Percentiles rank a stretch among this genome's conserved stretches.
Evolutionary conservation across 2,797 vertebrate genomes (phyloP).

Genomic region (Siniperca scherzeri): DNA sequence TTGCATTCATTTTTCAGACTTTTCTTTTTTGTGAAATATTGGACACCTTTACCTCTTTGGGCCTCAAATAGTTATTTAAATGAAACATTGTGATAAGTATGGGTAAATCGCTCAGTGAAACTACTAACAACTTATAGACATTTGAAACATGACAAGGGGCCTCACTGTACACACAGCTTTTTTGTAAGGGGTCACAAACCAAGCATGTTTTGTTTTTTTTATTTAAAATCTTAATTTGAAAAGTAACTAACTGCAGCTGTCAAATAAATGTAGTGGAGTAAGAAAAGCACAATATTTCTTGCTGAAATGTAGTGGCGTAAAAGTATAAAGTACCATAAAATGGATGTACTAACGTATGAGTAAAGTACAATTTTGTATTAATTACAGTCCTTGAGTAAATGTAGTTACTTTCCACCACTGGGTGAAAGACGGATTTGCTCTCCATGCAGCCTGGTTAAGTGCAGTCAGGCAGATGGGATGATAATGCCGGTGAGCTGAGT

Average conservation of each 20-base stretch:
- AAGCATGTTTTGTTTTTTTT: too few relatives aligned
- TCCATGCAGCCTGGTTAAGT: not conserved
- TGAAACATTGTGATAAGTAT: not conserved
- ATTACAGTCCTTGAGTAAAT: not conserved
- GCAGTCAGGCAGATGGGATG: conserved; percentile 9
- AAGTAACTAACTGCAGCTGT: not conserved
- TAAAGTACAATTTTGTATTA: not conserved
- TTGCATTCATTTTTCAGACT: too few relatives aligned
- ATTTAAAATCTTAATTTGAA: not conserved
- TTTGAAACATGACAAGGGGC: not conserved
- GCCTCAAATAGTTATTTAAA: not conserved
- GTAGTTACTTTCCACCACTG: not conserved
- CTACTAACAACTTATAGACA: not conserved
- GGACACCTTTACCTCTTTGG: not conserved
- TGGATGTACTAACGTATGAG: not conserved
- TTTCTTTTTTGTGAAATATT: not conserved
- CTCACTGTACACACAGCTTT: not conserved
- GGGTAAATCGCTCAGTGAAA: too few relatives aligned
- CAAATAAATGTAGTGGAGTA: not conserved
- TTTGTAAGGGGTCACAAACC: not conserved
- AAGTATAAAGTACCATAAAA: not conserved
- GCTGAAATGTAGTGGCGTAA: not conserved
- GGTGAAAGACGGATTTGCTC: not conserved
- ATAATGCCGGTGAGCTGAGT: not conserved
- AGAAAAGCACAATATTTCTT: not conserved